Base-by-base conservation (phyloP, 2,888 invertebrate genomes). In the Xiphydria camelus region DNA sequence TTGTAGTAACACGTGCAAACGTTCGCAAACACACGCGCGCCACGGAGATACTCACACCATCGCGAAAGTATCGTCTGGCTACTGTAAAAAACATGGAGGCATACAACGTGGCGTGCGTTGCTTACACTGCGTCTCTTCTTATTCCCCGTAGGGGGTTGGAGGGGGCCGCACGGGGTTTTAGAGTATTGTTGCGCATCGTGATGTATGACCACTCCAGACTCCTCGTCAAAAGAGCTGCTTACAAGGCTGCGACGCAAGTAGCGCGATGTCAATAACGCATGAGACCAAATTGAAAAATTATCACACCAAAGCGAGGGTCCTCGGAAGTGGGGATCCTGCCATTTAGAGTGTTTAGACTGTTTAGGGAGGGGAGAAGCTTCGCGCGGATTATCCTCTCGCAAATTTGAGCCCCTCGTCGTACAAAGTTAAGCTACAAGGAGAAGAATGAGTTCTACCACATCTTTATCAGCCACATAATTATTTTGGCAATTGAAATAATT, bases 221-320 rank as follows among this genome's bases (percentile, higher is more conserved):
- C 10, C 26, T 26, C 26, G 10, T 26, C 26, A 26, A 26, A 10
- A 14, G 26, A 10, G 26, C 4, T 26, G 7, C 26, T 14, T 10
- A 26, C 26, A 10, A 10, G 26, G 12, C 1, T 4, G n/a, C n/a
- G n/a, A n/a, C n/a, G n/a, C n/a, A n/a, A 1, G 10, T 4, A 6
- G 14, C 10, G 10, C 26, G n/a, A 6, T 26, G 10, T 62, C 62
- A 70, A 74, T 74, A 74, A 70, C 67, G 62, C 62, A 74, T 70
- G 66, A 71, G 63, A 61, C 61, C 61, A 74, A 73, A 74, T 74
- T 74, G 71, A 70, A 73, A 72, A 74, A 74, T 74, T 73, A 73
- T 74, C 73, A 72, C 72, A 68, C 73, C 70, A 64, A 64, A 64
- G 61, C 62, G 51, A 52, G 43, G 34, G 44, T 45, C 43, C 14